phyloP scores from a whole-genome alignment of 2,888 invertebrate genomes.

The Parnassius apollo region DNA sequence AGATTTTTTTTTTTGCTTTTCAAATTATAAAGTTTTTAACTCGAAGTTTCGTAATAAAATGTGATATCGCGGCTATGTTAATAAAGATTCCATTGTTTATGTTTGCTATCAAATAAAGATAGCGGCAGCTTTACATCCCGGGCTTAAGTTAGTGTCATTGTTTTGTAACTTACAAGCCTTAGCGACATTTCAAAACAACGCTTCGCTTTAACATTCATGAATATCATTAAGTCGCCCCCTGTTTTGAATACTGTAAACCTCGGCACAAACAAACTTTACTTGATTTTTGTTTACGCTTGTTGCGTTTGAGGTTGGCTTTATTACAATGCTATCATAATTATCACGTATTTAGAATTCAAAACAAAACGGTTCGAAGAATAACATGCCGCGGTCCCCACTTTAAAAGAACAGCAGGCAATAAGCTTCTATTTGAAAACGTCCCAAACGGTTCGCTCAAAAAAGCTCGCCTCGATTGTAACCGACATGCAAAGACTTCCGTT shows the following conservation, averaged over 20 bases:
- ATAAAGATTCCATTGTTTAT: conserved; percentile 71
- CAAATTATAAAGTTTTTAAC: conserved; percentile 33
- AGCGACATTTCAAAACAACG: conserved; percentile 71
- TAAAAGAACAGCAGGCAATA: conserved; percentile 63
- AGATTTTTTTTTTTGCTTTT: too few relatives aligned
- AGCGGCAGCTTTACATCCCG: conserved; percentile 68
- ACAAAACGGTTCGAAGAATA: conserved; percentile 52
- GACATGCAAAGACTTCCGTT: conserved; percentile 68
- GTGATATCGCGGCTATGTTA: conserved; percentile 51
- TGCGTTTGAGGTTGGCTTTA: conserved; percentile 49
- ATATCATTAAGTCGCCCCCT: conserved; percentile 71
- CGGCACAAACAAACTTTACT: conserved; percentile 55
- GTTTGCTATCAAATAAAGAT: conserved; percentile 69
- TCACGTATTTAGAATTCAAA: not conserved
- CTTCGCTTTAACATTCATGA: conserved; percentile 74
- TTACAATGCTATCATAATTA: not conserved
- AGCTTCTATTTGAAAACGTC: conserved; percentile 61
- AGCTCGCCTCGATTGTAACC: conserved; percentile 58
- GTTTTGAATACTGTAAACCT: conserved; percentile 67
- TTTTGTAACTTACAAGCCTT: conserved; percentile 75
- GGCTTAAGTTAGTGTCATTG: conserved; percentile 76
- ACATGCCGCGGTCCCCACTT: conserved; percentile 32
- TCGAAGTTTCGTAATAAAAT: conserved; percentile 62
- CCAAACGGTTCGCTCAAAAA: conserved; percentile 66
- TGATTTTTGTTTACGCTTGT: conserved; percentile 63